These are phyloP conservation scores for Clarias laeviceps DNA, from an alignment of 2,797 vertebrate genomes.

Conservation along the genomic window DNA sequence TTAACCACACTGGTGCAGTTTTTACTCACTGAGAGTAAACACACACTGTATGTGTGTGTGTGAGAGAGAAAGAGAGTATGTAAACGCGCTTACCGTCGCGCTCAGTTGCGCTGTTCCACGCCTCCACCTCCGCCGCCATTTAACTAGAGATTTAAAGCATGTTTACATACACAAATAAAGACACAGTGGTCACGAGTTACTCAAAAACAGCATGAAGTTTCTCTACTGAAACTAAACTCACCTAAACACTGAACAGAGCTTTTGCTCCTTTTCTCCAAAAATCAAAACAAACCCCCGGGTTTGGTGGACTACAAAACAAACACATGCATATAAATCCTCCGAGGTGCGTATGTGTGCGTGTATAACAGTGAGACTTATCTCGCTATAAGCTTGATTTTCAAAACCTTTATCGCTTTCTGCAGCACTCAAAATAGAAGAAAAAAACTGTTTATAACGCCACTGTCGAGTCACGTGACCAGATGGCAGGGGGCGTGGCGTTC, in stretches of 20 bases:
- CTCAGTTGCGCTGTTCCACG: conserved; percentile 59
- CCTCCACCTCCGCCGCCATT: conserved; percentile 64
- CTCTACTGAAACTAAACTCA: background rate
- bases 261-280: background rate
- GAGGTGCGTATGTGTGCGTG: background rate
- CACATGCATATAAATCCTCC: background rate
- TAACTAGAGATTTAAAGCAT: background rate
- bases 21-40: background rate
- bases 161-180: background rate
- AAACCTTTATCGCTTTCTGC: background rate
- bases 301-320: no score
- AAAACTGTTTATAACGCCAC: background rate
- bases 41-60: background rate
- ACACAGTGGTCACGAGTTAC: no score
- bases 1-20: background rate
- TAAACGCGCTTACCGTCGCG: conserved; percentile 6
- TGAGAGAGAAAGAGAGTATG: background rate
- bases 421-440: background rate
- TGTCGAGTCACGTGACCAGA: background rate
- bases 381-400: background rate
- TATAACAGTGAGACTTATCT: background rate
- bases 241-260: background rate
- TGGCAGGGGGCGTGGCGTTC: background rate
- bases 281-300: background rate
- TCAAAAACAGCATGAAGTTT: background rate